Evolutionary conservation across 2,888 invertebrate species (phyloP), one percentile per base, ranked within the genome.

Genomic region (Hoplodrina ambigua): DNA sequence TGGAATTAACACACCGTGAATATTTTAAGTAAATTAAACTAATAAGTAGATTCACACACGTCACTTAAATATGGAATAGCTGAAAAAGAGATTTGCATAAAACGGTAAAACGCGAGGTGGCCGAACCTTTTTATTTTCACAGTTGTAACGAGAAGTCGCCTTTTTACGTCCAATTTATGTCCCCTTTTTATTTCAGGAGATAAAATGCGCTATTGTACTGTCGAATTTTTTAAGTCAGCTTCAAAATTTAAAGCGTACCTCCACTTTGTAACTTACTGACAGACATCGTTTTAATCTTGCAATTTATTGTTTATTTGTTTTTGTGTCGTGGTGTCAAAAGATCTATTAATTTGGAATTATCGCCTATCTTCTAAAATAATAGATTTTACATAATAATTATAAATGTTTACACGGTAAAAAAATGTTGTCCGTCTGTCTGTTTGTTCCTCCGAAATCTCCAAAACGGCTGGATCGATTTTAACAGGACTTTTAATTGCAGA

Each of bases 161-260:
- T 75, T 82, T 82, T 80, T 57, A 82, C 70, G 60, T 69, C 30
- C 49, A 66, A 70, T 80, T 80, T 72, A 80, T 76, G 60, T 60
- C 44, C n/a, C 8, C 8, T 54, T 72, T 73, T 81, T 75, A 78
- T 70, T 75, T 66, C 33, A 30, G 20, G 50, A 78, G 63, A 79
- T 75, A 79, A 80, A 79, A 70, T 67, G 53, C 17, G 41, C 58
- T 59, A 63, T 81, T 73, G 79, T 78, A 52, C 53, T 53, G 62
- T 19, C 62, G 61, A 67, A 70, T 65, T 70, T 79, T 61, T 30
- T 11, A 72, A 74, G 53, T 62, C 69, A 56, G 15, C 61, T 58
- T 57, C 50, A 52, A 52, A 80, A 70, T 76, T 77, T 62, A 19
- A 50, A 56, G 10, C 58, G 50, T 41, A 53, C 25, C 10, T 25